Percentiles rank a stretch among this genome's conserved stretches.
These are phyloP conservation scores for Motacilla tschutschensis DNA, from an alignment of 2,113 vertebrate genomes.

Conservation along the genomic window DNA sequence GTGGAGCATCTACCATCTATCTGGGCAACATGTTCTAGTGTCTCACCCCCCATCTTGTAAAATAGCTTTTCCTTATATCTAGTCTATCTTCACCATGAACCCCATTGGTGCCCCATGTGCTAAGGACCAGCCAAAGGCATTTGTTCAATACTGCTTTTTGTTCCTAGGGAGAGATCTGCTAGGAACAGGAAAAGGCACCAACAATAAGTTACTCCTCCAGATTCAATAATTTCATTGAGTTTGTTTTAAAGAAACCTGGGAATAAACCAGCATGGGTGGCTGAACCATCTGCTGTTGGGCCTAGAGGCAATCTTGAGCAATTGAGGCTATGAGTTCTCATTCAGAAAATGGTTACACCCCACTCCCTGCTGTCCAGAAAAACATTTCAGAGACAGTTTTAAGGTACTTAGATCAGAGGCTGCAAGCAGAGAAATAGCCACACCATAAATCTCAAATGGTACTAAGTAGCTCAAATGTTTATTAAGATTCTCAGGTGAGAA, in stretches of 20 bases:
- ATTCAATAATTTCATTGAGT: background rate
- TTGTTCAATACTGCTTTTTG: background rate
- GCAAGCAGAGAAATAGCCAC: background rate
- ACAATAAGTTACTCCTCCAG: background rate
- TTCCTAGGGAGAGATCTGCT: background rate
- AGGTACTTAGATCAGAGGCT: background rate
- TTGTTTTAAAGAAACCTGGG: background rate
- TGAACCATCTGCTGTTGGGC: background rate
- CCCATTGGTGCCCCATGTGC: rapidly evolving
- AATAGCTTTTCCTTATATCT: background rate
- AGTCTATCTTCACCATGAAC: background rate
- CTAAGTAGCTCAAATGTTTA: background rate
- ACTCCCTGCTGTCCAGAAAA: background rate
- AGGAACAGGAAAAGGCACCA: background rate
- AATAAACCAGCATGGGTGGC: background rate
- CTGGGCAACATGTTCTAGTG: background rate
- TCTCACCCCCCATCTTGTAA: rapidly evolving
- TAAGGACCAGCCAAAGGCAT: background rate
- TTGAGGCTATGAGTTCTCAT: background rate
- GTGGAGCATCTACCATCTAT: background rate
- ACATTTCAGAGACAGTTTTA: background rate
- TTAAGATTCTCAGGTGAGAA: background rate
- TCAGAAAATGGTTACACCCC: background rate
- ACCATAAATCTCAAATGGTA: background rate
- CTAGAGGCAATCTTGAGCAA: background rate